Evolutionary conservation across 2,113 vertebrate species (phyloP), one percentile per base, ranked within the genome.

Genomic region (Dipodomys ordii): DNA sequence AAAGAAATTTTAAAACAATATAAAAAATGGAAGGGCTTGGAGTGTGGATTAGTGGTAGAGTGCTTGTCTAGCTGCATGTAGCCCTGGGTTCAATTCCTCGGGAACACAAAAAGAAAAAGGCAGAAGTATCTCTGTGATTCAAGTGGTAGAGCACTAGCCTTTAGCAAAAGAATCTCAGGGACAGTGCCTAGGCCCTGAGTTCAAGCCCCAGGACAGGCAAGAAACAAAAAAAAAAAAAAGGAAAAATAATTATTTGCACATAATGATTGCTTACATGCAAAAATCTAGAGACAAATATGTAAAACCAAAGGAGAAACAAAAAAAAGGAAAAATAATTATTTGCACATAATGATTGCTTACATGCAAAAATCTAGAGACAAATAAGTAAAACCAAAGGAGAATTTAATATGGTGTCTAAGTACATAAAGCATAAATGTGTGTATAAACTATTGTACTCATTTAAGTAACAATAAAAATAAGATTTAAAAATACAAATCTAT

Each of bases 271-370:
- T 78, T 89, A 92, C 25, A 62, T 19, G 44, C 7, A 67, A 91
- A 27, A 84, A 32, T 68, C 19, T 74, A 65, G 3, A 83, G 53
- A 60, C 28, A 87, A 91, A 65, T 71, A 67, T 20, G 11, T 65
- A 76, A 39, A 78, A 93, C 78, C 83, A 83, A 94, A 92, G 88
- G 5, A 91, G 32, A 89, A n/a, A n/a, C n/a, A 1, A 71, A 23
- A 65, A 90, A 84, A 28, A 73, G 9, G 7, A 81, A 79, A 82
- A 73, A 65, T 32, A 18, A 71, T 88, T 79, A 90, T 91, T 81
- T 93, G 32, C 6, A 65, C 79, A 71, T 73, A 6, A 85, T 74
- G 27, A 72, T 2, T 64, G 5, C 65, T 78, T 89, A 92, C 25
- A 62, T 19, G 44, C 7, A 67, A 91, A 27, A 84, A 32, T 68